Conservation (phyloP, 2,888 invertebrate genomes). For the Macropis europaea region DNA sequence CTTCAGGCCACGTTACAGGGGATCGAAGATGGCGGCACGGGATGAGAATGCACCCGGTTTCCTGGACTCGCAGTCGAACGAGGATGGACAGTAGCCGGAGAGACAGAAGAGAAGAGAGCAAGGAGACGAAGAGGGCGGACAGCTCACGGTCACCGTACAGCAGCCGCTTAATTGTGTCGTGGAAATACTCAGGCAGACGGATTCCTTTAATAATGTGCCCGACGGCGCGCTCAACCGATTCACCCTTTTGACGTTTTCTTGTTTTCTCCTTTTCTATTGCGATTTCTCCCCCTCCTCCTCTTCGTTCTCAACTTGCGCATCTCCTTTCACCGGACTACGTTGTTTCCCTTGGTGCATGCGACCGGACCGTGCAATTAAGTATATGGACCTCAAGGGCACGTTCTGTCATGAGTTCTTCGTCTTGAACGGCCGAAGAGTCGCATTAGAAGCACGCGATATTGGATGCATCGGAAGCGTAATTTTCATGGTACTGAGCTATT, state of each 20-base stretch:
- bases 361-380: constrained; percentile 40
- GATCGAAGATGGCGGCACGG: constrained; percentile 58
- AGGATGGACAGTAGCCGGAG: constrained; percentile 21
- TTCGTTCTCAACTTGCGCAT: constrained; percentile 6
- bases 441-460: background rate
- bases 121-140: constrained; percentile 37
- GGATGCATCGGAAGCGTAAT: constrained; percentile 6
- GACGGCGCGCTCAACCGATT: constrained; percentile 68
- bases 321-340: constrained; percentile 14
- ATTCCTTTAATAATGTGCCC: constrained; percentile 75
- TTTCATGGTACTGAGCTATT: background rate
- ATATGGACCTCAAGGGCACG: background rate
- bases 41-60: constrained; percentile 48
- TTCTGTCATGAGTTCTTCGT: background rate
- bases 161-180: constrained; percentile 71
- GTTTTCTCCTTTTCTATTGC: constrained; percentile 53
- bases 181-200: constrained; percentile 76
- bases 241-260: constrained; percentile 63
- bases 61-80: constrained; percentile 44
- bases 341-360: constrained; percentile 18
- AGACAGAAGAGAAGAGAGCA: constrained; percentile 16
- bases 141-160: constrained; percentile 65
- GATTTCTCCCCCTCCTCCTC: constrained; percentile 13
- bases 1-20: constrained; percentile 58
- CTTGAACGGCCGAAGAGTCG: background rate